phyloP scores from a whole-genome alignment of 1,140 invertebrate species.

The Habropoda laboriosa region DNA sequence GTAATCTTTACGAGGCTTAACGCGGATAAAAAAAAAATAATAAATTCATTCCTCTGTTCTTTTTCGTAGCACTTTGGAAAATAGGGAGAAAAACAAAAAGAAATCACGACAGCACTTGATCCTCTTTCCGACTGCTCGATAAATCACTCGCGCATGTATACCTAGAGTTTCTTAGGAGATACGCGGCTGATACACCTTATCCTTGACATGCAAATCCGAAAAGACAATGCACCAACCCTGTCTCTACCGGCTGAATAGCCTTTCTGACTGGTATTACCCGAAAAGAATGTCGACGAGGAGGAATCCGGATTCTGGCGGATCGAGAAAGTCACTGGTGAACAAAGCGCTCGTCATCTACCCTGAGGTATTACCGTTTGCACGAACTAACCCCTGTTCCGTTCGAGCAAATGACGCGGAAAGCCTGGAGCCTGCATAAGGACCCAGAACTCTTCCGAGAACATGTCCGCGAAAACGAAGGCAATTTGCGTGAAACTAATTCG shows the following conservation, averaged over 20 bases:
- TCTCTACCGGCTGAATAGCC: conserved; percentile 7
- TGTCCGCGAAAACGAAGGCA: conserved; percentile 20
- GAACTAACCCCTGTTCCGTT: background rate
- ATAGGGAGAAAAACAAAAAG: no score
- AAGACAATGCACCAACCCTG: background rate
- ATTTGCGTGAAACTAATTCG: conserved; percentile 12
- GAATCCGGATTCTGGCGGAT: background rate
- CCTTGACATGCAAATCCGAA: conserved; percentile 10
- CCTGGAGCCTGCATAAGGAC: background rate
- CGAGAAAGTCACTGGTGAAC: conserved; percentile 27
- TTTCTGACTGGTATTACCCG: background rate
- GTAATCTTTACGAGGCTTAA: background rate
- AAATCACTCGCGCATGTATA: background rate
- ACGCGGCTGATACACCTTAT: background rate
- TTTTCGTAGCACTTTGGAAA: no score
- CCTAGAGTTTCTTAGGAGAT: no score
- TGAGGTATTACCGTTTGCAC: background rate
- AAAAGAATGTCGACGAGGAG: background rate
- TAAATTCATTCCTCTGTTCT: background rate
- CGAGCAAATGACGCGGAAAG: conserved; percentile 32
- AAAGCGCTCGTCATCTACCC: conserved; percentile 6
- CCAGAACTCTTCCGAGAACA: background rate
- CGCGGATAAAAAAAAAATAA: background rate
- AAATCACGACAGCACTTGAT: background rate
- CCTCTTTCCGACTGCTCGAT: background rate